A percentile compares a stretch with the other conserved stretches of the same genome.
Evolutionary conservation across 2,797 vertebrate genomes (phyloP).

Genomic region (Apogon hyalosoma): DNA sequence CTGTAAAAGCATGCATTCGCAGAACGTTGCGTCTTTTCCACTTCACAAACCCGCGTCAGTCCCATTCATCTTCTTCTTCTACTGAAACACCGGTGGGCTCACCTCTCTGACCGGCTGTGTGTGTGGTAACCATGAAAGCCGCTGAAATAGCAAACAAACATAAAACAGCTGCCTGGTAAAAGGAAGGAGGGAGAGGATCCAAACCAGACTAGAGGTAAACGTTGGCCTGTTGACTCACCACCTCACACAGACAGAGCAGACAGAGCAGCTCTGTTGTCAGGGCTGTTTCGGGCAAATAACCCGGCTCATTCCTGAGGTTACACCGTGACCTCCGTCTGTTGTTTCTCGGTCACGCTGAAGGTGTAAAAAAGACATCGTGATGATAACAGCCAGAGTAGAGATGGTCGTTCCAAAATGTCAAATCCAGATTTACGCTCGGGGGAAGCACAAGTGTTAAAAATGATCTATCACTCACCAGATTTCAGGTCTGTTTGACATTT

Average conservation of each 20-base stretch:
- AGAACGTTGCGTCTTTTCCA: slow-evolving; percentile 32
- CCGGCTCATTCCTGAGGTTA: slow-evolving; percentile 42
- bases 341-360: slow-evolving; percentile 19
- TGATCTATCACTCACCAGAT: slow-evolving; percentile 18
- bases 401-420: not conserved
- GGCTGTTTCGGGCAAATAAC: slow-evolving; percentile 39
- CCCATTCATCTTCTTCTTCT: slow-evolving; percentile 60
- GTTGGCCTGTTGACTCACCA: slow-evolving; percentile 66
- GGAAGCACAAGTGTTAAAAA: not conserved
- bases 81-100: slow-evolving; percentile 39
- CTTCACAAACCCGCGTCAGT: slow-evolving; percentile 53
- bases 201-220: slow-evolving; percentile 73
- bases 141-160: slow-evolving; percentile 70
- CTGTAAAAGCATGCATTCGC: slow-evolving; percentile 5
- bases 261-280: slow-evolving; percentile 68
- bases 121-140: slow-evolving; percentile 67
- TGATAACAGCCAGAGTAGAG: slow-evolving; percentile 1
- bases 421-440: not conserved
- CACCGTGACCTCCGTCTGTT: slow-evolving; percentile 36
- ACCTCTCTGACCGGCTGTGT: slow-evolving; percentile 40
- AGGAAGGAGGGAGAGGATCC: slow-evolving; percentile 55
- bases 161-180: slow-evolving; percentile 67
- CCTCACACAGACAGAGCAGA: slow-evolving; percentile 63
- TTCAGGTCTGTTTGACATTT: slow-evolving; percentile 8
- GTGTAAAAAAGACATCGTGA: slow-evolving; percentile 23